Evolutionary conservation across 2,888 invertebrate species (phyloP).

Genomic region (Tortricodes alternella): DNA sequence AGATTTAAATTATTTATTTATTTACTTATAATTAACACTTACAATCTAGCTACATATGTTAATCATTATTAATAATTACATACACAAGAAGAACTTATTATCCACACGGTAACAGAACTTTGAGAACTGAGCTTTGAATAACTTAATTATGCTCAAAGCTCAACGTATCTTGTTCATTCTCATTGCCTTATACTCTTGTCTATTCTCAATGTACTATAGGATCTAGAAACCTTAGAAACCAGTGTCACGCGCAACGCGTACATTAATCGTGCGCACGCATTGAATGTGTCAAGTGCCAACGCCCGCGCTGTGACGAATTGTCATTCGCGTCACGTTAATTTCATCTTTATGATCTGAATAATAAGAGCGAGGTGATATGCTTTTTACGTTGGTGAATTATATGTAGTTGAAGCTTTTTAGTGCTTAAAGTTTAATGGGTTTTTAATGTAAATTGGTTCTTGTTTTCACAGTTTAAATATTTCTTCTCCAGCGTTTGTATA

Average conservation of each 20-base stretch:
- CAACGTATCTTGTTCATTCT: background rate
- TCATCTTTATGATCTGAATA: background rate
- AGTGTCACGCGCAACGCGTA: slow-evolving; percentile 7
- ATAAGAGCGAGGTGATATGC: background rate
- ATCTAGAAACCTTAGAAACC: slow-evolving; percentile 10
- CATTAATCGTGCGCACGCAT: slow-evolving; percentile 1
- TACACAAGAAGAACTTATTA: too few species aligned
- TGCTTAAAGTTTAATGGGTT: background rate
- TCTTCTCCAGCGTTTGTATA: too few species aligned
- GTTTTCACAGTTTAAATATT: too few species aligned
- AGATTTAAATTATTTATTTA: too few species aligned
- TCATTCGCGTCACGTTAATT: background rate
- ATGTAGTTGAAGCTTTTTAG: background rate
- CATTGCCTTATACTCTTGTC: background rate
- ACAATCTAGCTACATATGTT: too few species aligned
- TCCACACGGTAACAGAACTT: too few species aligned
- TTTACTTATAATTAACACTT: too few species aligned
- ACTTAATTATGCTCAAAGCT: too few species aligned
- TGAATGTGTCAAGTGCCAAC: slow-evolving; percentile 18
- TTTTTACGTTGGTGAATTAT: background rate
- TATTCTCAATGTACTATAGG: background rate
- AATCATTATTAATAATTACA: too few species aligned
- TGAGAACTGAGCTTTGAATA: too few species aligned
- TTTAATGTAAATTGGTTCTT: background rate
- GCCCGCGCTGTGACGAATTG: background rate